Conservation (phyloP, 1,140 invertebrate genomes). For the Megathymus violae region DNA sequence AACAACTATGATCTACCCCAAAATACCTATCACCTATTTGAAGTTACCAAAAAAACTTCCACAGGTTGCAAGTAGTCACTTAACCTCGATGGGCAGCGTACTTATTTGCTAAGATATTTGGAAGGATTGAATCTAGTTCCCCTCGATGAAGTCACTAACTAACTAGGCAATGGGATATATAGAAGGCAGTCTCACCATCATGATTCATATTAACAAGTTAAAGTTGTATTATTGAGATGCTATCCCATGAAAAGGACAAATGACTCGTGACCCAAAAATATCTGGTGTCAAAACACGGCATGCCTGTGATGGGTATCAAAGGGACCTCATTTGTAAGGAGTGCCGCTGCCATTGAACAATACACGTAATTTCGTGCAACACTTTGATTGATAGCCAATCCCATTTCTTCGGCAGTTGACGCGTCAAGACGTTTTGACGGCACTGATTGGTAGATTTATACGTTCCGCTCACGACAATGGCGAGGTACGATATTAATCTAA, state of each 20-base stretch:
- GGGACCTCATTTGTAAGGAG: constrained; percentile 64
- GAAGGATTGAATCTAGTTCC: no score
- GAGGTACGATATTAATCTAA: constrained; percentile 55
- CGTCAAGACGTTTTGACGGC: constrained; percentile 62
- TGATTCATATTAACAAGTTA: constrained; percentile 21
- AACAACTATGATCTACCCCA: no score
- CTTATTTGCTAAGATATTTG: no score
- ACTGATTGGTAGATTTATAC: constrained; percentile 64
- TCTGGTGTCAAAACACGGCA: constrained; percentile 35
- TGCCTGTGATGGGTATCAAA: constrained; percentile 46
- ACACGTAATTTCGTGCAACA: constrained; percentile 66
- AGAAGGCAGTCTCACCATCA: neutral
- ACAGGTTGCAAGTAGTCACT: no score
- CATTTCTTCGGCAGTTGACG: constrained; percentile 65
- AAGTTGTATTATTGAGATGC: constrained; percentile 18
- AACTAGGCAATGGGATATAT: neutral
- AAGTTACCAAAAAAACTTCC: no score
- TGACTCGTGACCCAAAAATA: constrained; percentile 41
- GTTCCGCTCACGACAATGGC: constrained; percentile 47
- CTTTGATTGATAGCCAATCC: constrained; percentile 75
- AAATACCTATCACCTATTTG: no score
- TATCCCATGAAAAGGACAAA: constrained; percentile 33
- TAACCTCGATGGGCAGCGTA: no score
- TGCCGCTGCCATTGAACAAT: constrained; percentile 66
- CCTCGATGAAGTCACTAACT: neutral